Conservation (phyloP, 2,888 invertebrate species). For the Podotricha telesiphe region DNA sequence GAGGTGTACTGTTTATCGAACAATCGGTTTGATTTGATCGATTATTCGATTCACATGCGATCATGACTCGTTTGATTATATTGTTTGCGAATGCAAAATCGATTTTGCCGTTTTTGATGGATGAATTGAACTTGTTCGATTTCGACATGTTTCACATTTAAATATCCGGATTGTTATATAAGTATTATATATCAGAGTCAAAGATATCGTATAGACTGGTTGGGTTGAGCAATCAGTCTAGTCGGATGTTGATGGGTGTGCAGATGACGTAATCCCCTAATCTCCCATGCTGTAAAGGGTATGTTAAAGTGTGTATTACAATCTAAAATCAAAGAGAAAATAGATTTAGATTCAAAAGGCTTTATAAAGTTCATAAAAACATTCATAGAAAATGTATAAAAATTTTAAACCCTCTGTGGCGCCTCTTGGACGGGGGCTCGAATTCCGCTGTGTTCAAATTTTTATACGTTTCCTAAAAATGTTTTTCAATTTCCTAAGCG, state of each 20-base stretch:
- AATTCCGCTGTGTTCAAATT: too few species aligned
- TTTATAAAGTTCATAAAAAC: too few species aligned
- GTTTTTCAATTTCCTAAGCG: too few species aligned
- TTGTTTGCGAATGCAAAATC: slow-evolving; percentile 40
- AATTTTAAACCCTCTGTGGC: too few species aligned
- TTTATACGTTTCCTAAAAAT: too few species aligned
- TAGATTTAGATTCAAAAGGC: too few species aligned
- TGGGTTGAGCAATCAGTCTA: background rate
- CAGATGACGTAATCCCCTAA: slow-evolving; percentile 3
- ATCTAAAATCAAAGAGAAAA: background rate
- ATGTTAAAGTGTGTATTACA: background rate
- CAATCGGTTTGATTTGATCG: slow-evolving; percentile 46
- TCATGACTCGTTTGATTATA: slow-evolving; percentile 44
- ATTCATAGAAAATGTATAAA: too few species aligned
- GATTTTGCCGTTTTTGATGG: slow-evolving; percentile 28
- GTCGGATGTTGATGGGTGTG: slow-evolving; percentile 5
- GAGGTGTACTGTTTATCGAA: slow-evolving; percentile 42
- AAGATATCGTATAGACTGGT: background rate
- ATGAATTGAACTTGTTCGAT: background rate
- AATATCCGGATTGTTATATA: slow-evolving; percentile 18
- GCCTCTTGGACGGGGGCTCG: too few species aligned
- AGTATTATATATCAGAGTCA: background rate
- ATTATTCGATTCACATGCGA: slow-evolving; percentile 43
- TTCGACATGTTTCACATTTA: slow-evolving; percentile 10
- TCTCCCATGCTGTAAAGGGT: background rate